Evolutionary conservation across 2,113 vertebrate genomes (phyloP).

Genomic region (Clarias macrocephalus): DNA sequence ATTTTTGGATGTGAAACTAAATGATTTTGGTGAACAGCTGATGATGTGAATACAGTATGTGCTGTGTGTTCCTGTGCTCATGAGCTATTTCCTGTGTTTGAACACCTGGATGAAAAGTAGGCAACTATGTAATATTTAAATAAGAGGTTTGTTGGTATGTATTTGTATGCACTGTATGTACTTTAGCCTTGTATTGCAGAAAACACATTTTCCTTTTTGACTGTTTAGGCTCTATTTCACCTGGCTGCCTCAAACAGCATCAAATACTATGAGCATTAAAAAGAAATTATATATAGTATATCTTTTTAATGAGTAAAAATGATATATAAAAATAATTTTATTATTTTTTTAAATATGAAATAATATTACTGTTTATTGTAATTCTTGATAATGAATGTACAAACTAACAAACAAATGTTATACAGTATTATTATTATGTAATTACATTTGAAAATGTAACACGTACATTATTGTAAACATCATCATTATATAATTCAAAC

Average conservation of each 20-base stretch:
- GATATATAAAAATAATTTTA: too few relatives aligned
- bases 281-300: too few relatives aligned
- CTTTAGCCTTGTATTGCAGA: not conserved
- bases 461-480: too few relatives aligned
- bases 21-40: not conserved
- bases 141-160: not conserved
- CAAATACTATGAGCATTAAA: too few relatives aligned
- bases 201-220: not conserved
- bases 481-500: too few relatives aligned
- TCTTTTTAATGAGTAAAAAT: too few relatives aligned
- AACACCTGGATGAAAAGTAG: not conserved
- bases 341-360: too few relatives aligned
- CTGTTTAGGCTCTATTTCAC: not conserved
- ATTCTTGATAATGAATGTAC: too few relatives aligned
- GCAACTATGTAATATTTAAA: not conserved
- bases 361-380: too few relatives aligned
- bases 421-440: too few relatives aligned
- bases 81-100: not conserved
- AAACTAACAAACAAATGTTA: too few relatives aligned
- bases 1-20: not conserved
- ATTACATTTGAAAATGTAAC: too few relatives aligned
- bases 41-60: slow-evolving; percentile 6
- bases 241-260: not conserved
- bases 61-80: not conserved
- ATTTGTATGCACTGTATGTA: not conserved